phyloP scores from a whole-genome alignment of 2,888 invertebrate species.

The Sialis fuliginosa region DNA sequence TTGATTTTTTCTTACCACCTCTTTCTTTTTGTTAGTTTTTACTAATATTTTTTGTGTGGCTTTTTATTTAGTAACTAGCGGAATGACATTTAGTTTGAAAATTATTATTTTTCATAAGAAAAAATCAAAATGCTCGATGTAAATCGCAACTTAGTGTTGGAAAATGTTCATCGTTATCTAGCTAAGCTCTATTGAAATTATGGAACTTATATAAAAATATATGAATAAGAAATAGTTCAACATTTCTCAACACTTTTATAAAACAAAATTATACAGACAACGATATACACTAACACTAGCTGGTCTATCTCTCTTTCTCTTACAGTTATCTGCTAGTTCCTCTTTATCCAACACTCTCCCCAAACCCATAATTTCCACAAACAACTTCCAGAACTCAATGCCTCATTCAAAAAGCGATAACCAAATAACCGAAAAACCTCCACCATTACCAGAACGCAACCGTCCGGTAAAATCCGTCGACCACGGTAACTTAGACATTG shows the following conservation, averaged over 20 bases:
- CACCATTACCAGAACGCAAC: constrained; percentile 35
- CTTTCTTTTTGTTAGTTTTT: not conserved
- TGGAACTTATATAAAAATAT: too few relatives aligned
- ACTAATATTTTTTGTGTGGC: not conserved
- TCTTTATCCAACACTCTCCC: constrained; percentile 14
- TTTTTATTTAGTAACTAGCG: not conserved
- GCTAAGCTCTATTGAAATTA: too few relatives aligned
- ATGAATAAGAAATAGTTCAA: not conserved
- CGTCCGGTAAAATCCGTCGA: constrained; percentile 18
- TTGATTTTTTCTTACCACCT: not conserved
- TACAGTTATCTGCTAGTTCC: constrained; percentile 21
- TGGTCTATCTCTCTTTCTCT: constrained; percentile 22
- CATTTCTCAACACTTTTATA: constrained; percentile 1
- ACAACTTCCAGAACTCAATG: constrained; percentile 11
- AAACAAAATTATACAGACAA: constrained; percentile 3
- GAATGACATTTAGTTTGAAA: not conserved
- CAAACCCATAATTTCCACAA: constrained; percentile 15
- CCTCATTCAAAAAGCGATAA: constrained; percentile 12
- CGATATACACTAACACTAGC: constrained; percentile 20
- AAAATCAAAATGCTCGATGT: too few relatives aligned
- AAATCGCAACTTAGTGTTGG: too few relatives aligned
- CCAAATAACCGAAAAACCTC: constrained; percentile 20
- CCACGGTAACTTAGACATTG: constrained; percentile 4
- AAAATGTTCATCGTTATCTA: too few relatives aligned
- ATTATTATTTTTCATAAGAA: too few relatives aligned